These are phyloP conservation scores for Drosophila kurseongensis DNA, from an alignment of 1,140 invertebrate genomes.

Conservation along the genomic window DNA sequence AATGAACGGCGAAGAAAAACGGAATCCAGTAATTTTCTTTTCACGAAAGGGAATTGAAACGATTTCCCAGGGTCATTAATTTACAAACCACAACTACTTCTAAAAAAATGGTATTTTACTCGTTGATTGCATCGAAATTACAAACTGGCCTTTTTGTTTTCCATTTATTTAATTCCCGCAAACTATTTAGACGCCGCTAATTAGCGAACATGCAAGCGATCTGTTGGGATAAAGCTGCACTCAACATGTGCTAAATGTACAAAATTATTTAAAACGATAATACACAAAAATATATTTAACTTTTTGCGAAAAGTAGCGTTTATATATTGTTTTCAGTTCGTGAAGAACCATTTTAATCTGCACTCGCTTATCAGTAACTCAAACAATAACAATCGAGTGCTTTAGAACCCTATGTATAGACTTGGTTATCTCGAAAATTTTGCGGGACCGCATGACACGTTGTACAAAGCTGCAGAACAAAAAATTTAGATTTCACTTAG, in stretches of 20 bases:
- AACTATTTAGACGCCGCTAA: conserved; percentile 3
- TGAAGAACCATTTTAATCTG: conserved; percentile 17
- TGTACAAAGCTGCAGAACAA: neutral
- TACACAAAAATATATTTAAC: neutral
- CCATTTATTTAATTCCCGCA: neutral
- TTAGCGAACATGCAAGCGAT: conserved; percentile 36
- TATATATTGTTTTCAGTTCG: conserved; percentile 14
- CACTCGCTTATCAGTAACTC: conserved; percentile 22
- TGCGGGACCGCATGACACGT: conserved; percentile 29
- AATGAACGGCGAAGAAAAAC: neutral
- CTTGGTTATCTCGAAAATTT: conserved; percentile 18
- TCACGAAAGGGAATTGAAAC: conserved; percentile 1
- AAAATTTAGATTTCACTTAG: neutral
- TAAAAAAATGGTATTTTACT: neutral
- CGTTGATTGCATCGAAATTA: neutral
- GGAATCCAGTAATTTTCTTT: conserved; percentile 16
- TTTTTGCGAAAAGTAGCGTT: neutral
- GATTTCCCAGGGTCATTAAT: neutral
- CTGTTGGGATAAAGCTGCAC: neutral
- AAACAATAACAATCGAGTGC: conserved; percentile 68
- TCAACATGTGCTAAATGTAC: conserved; percentile 11
- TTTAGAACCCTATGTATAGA: conserved; percentile 52
- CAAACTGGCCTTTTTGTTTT: neutral
- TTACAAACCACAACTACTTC: neutral
- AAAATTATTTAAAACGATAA: conserved; percentile 1